A percentile compares a stretch with the other conserved stretches of the same genome.
These are phyloP conservation scores for Oryzias sinensis DNA, from an alignment of 2,797 vertebrate species.

Conservation along the genomic window DNA sequence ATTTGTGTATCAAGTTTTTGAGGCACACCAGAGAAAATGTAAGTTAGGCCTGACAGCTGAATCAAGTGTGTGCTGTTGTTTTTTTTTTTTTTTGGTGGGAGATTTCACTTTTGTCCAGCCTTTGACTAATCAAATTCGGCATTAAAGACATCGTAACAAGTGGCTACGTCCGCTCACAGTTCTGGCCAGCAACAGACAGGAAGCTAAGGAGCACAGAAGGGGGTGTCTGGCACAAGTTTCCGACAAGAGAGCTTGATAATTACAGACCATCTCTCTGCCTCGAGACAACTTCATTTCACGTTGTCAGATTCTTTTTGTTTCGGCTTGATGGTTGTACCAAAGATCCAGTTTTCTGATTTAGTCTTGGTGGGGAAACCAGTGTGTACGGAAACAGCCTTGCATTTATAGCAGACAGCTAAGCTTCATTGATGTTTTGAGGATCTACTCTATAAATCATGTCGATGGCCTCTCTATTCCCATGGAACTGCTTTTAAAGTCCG, in stretches of 20 bases:
- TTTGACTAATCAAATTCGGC: conserved; percentile 39
- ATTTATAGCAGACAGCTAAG: conserved; percentile 45
- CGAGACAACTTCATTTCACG: conserved; percentile 20
- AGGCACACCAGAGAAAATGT: neutral
- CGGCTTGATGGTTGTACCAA: conserved; percentile 51
- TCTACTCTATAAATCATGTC: conserved; percentile 50
- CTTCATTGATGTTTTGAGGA: conserved; percentile 36
- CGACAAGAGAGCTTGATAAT: conserved; percentile 31
- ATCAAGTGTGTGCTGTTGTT: conserved; percentile 10
- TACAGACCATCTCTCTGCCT: conserved; percentile 43
- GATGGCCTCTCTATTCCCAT: conserved; percentile 48
- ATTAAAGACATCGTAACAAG: conserved; percentile 49
- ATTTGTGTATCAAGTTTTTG: neutral
- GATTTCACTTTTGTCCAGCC: conserved; percentile 28
- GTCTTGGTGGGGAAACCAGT: too few relatives aligned
- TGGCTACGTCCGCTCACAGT: conserved; percentile 63
- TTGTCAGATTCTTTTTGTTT: conserved; percentile 34
- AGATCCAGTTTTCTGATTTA: conserved; percentile 34
- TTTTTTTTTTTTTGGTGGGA: conserved; percentile 1
- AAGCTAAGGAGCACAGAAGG: conserved; percentile 36
- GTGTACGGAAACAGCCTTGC: conserved; percentile 10
- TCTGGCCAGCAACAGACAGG: conserved; percentile 43
- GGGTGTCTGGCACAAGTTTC: neutral
- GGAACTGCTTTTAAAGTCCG: conserved; percentile 35
- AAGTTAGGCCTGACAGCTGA: conserved; percentile 3